Conservation (phyloP, 2,113 vertebrate species). For the Scomber colias region DNA sequence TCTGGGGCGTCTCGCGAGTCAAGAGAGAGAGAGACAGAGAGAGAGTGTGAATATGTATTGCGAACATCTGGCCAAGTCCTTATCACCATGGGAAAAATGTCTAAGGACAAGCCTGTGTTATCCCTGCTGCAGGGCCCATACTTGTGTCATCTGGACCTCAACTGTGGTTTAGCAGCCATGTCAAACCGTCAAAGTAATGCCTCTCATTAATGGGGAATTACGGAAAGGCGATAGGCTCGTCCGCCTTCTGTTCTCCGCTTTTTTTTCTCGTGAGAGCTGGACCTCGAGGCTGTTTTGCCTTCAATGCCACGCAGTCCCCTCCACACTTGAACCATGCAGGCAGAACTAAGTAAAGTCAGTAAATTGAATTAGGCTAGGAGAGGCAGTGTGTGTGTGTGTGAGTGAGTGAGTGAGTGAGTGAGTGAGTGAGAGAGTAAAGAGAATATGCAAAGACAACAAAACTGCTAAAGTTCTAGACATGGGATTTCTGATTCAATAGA, state of each 20-base stretch:
- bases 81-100: constrained; percentile 75
- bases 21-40: not conserved
- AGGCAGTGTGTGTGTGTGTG: constrained; percentile 3
- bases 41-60: constrained; percentile 43
- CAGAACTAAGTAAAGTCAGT: constrained; percentile 54
- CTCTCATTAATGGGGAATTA: constrained; percentile 57
- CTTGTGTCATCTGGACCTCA: constrained; percentile 35
- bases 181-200: constrained; percentile 39
- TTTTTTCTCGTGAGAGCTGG: constrained; percentile 24
- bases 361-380: constrained; percentile 62
- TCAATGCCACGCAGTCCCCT: constrained; percentile 40
- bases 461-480: too few species aligned
- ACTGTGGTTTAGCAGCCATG: constrained; percentile 27
- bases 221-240: constrained; percentile 27
- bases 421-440: constrained; percentile 30
- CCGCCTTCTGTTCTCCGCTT: constrained; percentile 12
- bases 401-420: constrained; percentile 31
- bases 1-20: not conserved
- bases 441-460: too few species aligned
- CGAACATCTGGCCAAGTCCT: constrained; percentile 74
- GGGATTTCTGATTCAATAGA: too few species aligned
- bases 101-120: constrained; percentile 45
- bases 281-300: constrained; percentile 54
- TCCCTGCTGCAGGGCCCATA: constrained; percentile 38
- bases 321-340: constrained; percentile 49